These are phyloP conservation scores for Cervus canadensis DNA, from an alignment of 2,113 vertebrate species.

Conservation along the genomic window DNA sequence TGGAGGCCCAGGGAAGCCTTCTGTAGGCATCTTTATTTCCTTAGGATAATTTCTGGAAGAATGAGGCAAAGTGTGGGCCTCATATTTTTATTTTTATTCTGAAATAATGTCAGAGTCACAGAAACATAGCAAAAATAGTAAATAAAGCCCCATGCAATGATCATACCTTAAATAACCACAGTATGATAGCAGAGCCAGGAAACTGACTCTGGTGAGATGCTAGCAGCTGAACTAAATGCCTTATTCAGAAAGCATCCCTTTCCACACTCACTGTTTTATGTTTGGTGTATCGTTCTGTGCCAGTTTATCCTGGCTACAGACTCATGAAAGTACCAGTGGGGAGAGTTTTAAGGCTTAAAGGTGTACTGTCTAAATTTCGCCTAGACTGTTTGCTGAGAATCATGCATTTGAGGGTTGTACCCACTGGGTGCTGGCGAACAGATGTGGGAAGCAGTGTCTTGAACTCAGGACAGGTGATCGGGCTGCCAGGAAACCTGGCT, in stretches of 20 bases:
- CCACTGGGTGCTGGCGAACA: accelerated
- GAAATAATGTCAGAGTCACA: conserved; percentile 23
- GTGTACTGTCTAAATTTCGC: not conserved
- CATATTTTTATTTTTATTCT: not conserved
- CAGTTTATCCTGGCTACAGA: not conserved
- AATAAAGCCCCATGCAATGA: not conserved
- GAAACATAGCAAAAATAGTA: conserved; percentile 32
- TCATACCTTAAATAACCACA: not conserved
- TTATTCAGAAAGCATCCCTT: not conserved
- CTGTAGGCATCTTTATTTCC: not conserved
- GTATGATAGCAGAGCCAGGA: not conserved
- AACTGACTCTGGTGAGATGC: not conserved
- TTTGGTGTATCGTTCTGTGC: not conserved
- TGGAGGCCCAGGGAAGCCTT: not conserved
- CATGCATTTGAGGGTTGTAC: accelerated
- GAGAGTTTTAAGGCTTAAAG: not conserved
- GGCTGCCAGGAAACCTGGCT: not conserved
- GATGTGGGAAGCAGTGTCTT: accelerated
- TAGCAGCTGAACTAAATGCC: not conserved
- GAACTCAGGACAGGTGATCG: not conserved
- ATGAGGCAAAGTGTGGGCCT: not conserved
- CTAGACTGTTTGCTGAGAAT: not conserved
- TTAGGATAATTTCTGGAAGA: conserved; percentile 1
- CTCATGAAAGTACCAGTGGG: too few species aligned
- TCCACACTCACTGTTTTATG: accelerated